These are phyloP conservation scores for Hypotaenidia philippensis DNA, from an alignment of 2,797 vertebrate species.

Conservation along the genomic window DNA sequence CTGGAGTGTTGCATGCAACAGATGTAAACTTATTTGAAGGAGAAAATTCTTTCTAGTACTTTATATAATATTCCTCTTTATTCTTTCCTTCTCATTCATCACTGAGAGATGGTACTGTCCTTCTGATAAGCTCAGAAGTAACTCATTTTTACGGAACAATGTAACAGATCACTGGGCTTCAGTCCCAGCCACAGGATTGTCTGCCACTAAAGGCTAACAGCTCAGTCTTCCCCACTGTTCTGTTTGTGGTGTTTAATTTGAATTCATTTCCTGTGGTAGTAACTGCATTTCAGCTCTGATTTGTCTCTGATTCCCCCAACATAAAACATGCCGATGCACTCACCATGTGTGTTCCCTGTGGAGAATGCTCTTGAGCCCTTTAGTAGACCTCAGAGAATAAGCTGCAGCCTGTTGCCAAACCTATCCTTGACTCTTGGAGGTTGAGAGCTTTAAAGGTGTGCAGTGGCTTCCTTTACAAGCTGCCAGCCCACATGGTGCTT, in stretches of 20 bases:
- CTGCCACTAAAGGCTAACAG: not conserved
- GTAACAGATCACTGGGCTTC: not conserved
- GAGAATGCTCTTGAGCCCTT: not conserved
- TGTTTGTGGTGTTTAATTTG: slow-evolving; percentile 28
- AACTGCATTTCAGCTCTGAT: not conserved
- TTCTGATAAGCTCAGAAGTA: not conserved
- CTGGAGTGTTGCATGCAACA: not conserved
- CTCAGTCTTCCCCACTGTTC: not conserved
- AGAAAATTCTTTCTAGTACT: not conserved
- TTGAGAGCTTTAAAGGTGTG: not conserved
- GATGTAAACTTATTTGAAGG: not conserved
- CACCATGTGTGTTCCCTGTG: not conserved
- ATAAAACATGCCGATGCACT: not conserved
- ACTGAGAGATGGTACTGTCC: not conserved
- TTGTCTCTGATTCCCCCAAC: not conserved
- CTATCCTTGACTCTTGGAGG: not conserved
- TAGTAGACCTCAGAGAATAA: not conserved
- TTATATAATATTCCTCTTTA: not conserved
- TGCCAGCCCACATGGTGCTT: not conserved
- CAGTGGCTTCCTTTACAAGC: not conserved
- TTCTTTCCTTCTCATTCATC: not conserved
- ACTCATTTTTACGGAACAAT: not conserved
- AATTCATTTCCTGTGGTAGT: slow-evolving; percentile 33
- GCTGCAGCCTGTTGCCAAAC: not conserved
- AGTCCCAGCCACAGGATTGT: not conserved